Percentiles rank a stretch among this genome's conserved stretches.
These are phyloP conservation scores for Thunnus albacares DNA, from an alignment of 2,797 vertebrate genomes.

Conservation along the genomic window DNA sequence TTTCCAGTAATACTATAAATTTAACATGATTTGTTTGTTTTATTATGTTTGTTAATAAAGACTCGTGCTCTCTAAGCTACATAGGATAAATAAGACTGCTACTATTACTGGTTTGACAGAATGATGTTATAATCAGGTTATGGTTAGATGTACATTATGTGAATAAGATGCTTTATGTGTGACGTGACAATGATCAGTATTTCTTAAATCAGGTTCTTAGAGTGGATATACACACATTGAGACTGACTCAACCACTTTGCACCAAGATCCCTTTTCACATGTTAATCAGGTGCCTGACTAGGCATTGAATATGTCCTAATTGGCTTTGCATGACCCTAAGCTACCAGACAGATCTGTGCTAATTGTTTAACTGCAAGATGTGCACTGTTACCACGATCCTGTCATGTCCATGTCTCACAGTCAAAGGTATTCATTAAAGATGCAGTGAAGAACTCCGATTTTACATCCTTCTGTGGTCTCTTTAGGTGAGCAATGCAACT, in stretches of 20 bases:
- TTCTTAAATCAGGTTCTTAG: too few species aligned
- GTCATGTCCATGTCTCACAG: background rate
- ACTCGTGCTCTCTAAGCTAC: background rate
- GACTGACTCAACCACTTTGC: background rate
- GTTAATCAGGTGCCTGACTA: conserved; percentile 25
- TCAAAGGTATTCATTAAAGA: conserved; percentile 51
- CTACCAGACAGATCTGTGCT: conserved; percentile 36
- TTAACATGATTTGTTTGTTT: background rate
- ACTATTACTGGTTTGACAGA: background rate
- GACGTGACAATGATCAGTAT: too few species aligned
- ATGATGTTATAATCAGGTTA: too few species aligned
- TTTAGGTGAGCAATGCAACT: conserved; percentile 7
- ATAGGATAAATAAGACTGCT: too few species aligned
- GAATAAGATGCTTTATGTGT: too few species aligned
- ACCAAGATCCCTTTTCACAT: conserved; percentile 18
- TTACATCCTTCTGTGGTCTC: conserved; percentile 7
- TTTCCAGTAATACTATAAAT: background rate
- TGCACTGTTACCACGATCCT: conserved; percentile 32
- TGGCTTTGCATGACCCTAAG: conserved; percentile 47
- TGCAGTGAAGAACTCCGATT: conserved; percentile 7
- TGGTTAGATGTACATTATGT: too few species aligned
- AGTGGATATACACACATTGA: too few species aligned
- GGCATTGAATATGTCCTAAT: conserved; percentile 17
- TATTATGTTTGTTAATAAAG: background rate
- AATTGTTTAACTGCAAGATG: conserved; percentile 41